Base-by-base conservation (phyloP, 2,113 vertebrate genomes). In the Scatophagus argus region DNA sequence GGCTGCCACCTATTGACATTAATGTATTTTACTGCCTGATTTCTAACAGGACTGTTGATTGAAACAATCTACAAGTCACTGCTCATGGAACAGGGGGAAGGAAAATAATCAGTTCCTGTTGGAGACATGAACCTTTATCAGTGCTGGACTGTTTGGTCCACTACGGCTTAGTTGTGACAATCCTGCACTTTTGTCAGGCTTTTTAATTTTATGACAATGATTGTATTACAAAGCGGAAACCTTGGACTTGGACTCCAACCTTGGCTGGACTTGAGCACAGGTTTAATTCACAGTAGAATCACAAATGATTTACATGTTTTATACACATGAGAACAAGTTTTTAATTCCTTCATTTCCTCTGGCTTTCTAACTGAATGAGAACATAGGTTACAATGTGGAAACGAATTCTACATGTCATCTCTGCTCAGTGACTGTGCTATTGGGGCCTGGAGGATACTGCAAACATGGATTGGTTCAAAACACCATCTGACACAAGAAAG, bases 391-490 rank as follows among this genome's bases (percentile, higher is more conserved):
- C 21, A 54, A 21, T 55, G 46, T 58, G 34, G 6, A 61, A 32
- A n/a, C 34, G 14, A 3, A 6, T 69, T 41, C 7, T 38, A 31
- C n/a, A 31, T 54, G 39, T 46, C 38, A 71, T 77, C 56, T 59
- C 13, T 10, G 64, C 68, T 44, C 70, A 47, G 85, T 27, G 52
- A 36, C 27, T 19, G 52, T 14, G 39, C 49, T 25, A 0, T 4
- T 64, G 13, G 38, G 14, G 31, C 64, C 56, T 62, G 46, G 32
- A 29, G 72, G 58, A 64, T 4, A 59, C 41, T 38, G 59, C 41
- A 43, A 29, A 71, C 66, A 54, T 36, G n/a, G 23, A 77, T 66
- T 72, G 60, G 43, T 77, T 65, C 9, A 27, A 66, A 64, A 71
- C 52, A 14, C 17, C 49, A 13, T 34, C 34, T 69, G 64, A 81